phyloP scores from a whole-genome alignment of 2,888 invertebrate species.

The Lepetodrilus schrolli region DNA sequence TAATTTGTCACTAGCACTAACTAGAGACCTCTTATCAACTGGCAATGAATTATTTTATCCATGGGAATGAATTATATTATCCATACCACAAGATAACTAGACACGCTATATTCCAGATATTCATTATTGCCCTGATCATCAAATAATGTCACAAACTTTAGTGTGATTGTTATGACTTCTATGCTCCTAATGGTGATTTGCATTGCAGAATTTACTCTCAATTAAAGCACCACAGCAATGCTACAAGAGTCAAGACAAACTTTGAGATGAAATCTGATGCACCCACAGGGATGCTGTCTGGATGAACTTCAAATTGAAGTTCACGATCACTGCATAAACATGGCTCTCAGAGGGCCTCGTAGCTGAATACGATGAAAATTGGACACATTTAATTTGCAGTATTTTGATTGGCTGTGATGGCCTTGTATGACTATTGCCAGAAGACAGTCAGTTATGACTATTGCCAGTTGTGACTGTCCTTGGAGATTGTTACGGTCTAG shows the following conservation, averaged over 20 bases:
- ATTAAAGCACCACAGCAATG: background rate
- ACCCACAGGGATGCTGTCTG: background rate
- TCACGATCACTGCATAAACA: background rate
- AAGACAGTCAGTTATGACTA: background rate
- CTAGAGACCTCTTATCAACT: too few relatives aligned
- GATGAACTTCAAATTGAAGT: slow-evolving; percentile 19
- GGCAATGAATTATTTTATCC: too few relatives aligned
- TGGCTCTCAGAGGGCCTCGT: background rate
- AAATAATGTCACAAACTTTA: background rate
- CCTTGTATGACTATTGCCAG: background rate
- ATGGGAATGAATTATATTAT: too few relatives aligned
- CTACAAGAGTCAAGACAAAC: background rate
- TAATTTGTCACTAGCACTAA: too few relatives aligned
- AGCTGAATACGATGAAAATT: background rate
- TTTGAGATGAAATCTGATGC: background rate
- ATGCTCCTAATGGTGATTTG: background rate
- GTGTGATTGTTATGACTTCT: background rate
- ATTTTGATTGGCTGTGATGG: background rate
- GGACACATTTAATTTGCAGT: background rate
- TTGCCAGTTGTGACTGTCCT: too few relatives aligned
- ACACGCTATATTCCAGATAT: background rate
- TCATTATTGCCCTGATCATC: background rate
- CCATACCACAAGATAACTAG: background rate
- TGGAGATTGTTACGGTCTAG: too few relatives aligned
- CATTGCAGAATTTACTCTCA: background rate